Percentiles rank a stretch among this genome's conserved stretches.
Conservation (phyloP, 2,797 vertebrate genomes). For the Discoglossus pictus region DNA sequence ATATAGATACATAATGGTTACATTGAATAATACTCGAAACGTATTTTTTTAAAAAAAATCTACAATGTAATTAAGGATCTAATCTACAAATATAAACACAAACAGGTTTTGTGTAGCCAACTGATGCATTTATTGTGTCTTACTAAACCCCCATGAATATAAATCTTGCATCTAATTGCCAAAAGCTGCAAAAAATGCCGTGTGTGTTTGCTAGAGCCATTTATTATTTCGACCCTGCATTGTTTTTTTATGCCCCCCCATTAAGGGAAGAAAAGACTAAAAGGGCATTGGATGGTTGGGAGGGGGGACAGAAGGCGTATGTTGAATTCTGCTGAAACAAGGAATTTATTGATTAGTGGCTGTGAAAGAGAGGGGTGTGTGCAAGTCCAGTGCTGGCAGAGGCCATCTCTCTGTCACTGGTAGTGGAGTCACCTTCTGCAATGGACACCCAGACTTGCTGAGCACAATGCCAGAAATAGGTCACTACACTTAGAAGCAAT, state of each 20-base stretch:
- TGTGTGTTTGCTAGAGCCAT: constrained; percentile 40
- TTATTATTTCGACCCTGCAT: constrained; percentile 53
- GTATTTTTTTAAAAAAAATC: not conserved
- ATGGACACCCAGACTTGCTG: constrained; percentile 8
- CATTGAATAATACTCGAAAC: no score
- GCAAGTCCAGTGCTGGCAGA: constrained; percentile 9
- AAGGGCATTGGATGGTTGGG: constrained; percentile 49
- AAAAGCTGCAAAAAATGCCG: constrained; percentile 22
- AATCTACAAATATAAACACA: not conserved
- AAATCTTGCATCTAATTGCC: constrained; percentile 31
- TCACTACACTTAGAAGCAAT: constrained; percentile 11
- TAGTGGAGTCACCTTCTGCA: constrained; percentile 13
- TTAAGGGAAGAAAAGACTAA: constrained; percentile 55
- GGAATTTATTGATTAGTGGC: constrained; percentile 40
- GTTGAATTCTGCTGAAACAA: constrained; percentile 23
- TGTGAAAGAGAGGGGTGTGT: constrained; percentile 15
- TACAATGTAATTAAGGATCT: not conserved
- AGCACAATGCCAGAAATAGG: constrained; percentile 19
- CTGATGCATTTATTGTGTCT: constrained; percentile 5
- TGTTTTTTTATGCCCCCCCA: constrained; percentile 52
- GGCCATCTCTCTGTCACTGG: constrained; percentile 27
- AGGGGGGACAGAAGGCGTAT: constrained; percentile 46
- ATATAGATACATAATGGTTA: no score
- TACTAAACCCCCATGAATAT: constrained; percentile 29
- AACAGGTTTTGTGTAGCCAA: constrained; percentile 17